Conservation (phyloP, 2,888 invertebrate genomes). For the Agonopterix heracliana region DNA sequence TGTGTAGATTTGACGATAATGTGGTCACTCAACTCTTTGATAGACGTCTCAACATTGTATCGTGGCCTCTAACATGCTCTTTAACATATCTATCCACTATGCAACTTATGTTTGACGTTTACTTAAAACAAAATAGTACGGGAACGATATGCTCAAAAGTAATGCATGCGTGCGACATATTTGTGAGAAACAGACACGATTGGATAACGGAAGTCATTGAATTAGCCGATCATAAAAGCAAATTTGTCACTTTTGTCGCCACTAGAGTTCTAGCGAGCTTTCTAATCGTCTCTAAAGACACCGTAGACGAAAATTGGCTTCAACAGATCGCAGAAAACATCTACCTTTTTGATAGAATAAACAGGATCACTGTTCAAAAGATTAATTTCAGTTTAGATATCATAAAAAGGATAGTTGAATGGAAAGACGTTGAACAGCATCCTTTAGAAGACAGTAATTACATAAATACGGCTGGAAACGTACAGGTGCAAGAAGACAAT, state of each 20-base stretch:
- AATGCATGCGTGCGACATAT: slow-evolving; percentile 86
- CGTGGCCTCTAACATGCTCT: slow-evolving; percentile 69
- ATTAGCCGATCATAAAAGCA: slow-evolving; percentile 85
- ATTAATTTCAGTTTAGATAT: slow-evolving; percentile 90
- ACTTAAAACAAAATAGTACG: slow-evolving; percentile 88
- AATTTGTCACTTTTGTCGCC: slow-evolving; percentile 87
- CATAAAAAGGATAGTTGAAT: slow-evolving; percentile 90
- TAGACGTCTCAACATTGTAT: slow-evolving; percentile 70
- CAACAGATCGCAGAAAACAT: slow-evolving; percentile 85
- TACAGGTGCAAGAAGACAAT: slow-evolving; percentile 61
- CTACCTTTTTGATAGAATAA: slow-evolving; percentile 79
- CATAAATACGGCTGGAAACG: slow-evolving; percentile 48
- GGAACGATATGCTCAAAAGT: slow-evolving; percentile 89
- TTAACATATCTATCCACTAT: slow-evolving; percentile 89
- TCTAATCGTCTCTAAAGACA: slow-evolving; percentile 88
- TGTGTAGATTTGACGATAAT: slow-evolving; percentile 85
- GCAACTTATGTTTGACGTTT: slow-evolving; percentile 89
- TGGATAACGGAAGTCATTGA: slow-evolving; percentile 90
- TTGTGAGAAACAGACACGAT: slow-evolving; percentile 87
- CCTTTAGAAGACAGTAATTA: slow-evolving; percentile 83
- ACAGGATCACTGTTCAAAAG: slow-evolving; percentile 81
- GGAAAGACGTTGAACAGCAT: slow-evolving; percentile 89
- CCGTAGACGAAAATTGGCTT: slow-evolving; percentile 87
- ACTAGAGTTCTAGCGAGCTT: slow-evolving; percentile 88
- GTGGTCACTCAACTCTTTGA: slow-evolving; percentile 83